Evolutionary conservation across 2,888 invertebrate species (phyloP), one percentile per base, ranked within the genome.

Genomic region (Eristalis arbustorum): DNA sequence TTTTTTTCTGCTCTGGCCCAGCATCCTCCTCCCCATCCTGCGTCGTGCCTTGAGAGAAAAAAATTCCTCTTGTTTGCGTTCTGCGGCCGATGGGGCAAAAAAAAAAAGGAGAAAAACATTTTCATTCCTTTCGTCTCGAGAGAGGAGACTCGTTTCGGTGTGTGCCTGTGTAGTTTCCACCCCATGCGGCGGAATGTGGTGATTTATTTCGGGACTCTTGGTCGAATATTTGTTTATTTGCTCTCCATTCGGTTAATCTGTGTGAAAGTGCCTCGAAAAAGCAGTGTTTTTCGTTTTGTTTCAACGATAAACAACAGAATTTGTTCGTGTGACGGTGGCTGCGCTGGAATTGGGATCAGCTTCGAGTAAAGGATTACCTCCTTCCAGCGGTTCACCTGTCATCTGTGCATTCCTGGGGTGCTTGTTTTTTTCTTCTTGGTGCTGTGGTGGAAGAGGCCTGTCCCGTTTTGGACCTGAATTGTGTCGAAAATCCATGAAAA

Each of bases 141-240:
- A 37, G 11, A 37, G 10, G n/a, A 37, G 11, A 37, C 10, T 31
- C 8, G 37, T 40, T 31, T 59, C 28, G 10, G 40, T 59, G 25
- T 59, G 25, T 13, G 23, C 11, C 25, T 68, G 68, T 75, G 73
- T 72, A 31, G 31, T 71, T 61, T 76, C 75, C 62, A 80, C 74
- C 85, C 77, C 85, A 85, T 85, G 82, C 82, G 71, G 69, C 73
- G 85, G 85, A 81, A 85, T 85, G 62, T 56, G 18, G 66, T 85
- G 82, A 82, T 85, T 85, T 85, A 85, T 85, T 85, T 85, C 85
- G 81, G 85, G 85, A 85, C 73, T 69, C 75, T 74, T 59, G 64
- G 66, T 74, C 57, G 72, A 75, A 73, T 80, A 72, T 81, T 77
- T 81, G 81, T 85, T 81, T 77, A 85, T 81, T 61, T 77, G 74